These are phyloP conservation scores for Poeciliopsis turneri DNA, from an alignment of 2,797 vertebrate species.

Conservation along the genomic window DNA sequence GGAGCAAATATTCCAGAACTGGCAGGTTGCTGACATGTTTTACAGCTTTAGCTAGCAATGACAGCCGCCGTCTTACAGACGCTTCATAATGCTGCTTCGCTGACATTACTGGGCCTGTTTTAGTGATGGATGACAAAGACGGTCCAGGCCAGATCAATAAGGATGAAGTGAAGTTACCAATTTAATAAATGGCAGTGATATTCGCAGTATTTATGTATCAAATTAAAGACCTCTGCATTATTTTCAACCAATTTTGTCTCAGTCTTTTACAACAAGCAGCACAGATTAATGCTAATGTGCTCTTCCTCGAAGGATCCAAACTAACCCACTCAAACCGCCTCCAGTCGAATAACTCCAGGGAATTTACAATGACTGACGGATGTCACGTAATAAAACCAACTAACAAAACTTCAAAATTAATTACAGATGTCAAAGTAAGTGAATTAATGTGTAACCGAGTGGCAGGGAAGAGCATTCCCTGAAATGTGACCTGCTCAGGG, in stretches of 20 bases:
- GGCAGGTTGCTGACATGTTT: neutral
- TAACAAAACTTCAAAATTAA: too few species aligned
- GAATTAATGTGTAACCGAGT: neutral
- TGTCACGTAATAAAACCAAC: too few species aligned
- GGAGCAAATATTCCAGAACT: neutral
- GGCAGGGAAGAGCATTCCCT: neutral
- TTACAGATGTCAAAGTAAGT: too few species aligned
- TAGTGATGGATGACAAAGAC: neutral
- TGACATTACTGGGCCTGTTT: neutral
- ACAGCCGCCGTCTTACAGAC: neutral
- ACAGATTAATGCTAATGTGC: neutral
- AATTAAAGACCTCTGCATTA: neutral
- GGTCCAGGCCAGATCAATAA: neutral
- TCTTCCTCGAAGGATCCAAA: neutral
- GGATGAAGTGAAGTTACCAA: neutral
- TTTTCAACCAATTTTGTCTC: neutral
- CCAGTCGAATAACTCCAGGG: conserved; percentile 29
- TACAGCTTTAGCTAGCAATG: neutral
- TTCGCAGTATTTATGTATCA: neutral
- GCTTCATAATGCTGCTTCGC: neutral
- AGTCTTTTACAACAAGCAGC: neutral
- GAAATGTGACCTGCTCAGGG: neutral
- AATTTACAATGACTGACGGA: neutral
- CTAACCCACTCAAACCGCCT: conserved; percentile 1
- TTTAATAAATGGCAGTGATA: neutral